Percentiles rank a stretch among this genome's conserved stretches.
Conservation (phyloP, 2,113 vertebrate genomes). For the Bungarus multicinctus region DNA sequence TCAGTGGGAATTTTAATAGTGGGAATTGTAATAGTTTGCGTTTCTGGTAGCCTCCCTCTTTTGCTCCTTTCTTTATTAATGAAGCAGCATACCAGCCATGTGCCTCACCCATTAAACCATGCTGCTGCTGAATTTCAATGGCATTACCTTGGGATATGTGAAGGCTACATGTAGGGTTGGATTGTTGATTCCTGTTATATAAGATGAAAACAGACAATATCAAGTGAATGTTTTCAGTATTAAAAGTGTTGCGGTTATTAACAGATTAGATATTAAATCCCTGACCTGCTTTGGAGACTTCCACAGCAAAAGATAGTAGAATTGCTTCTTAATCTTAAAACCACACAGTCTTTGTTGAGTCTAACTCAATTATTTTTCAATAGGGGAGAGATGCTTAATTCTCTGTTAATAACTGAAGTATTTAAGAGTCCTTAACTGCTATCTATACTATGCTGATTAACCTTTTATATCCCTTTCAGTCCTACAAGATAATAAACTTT, state of each 20-base stretch:
- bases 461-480: constrained; percentile 77
- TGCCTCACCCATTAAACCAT: background rate
- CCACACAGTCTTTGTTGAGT: background rate
- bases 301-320: background rate
- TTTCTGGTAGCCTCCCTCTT: background rate
- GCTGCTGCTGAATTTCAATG: background rate
- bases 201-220: background rate
- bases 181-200: background rate
- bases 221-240: background rate
- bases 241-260: background rate
- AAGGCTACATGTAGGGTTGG: background rate
- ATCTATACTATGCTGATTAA: constrained; percentile 6
- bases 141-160: background rate
- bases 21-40: background rate
- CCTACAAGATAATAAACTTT: constrained; percentile 99
- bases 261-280: background rate
- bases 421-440: background rate
- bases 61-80: background rate
- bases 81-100: background rate
- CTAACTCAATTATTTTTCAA: background rate
- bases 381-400: background rate
- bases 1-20: background rate
- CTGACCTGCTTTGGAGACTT: background rate
- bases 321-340: background rate
- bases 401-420: background rate